Base-by-base conservation (phyloP, 2,797 vertebrate species). In the Leptoclinus maculatus region DNA sequence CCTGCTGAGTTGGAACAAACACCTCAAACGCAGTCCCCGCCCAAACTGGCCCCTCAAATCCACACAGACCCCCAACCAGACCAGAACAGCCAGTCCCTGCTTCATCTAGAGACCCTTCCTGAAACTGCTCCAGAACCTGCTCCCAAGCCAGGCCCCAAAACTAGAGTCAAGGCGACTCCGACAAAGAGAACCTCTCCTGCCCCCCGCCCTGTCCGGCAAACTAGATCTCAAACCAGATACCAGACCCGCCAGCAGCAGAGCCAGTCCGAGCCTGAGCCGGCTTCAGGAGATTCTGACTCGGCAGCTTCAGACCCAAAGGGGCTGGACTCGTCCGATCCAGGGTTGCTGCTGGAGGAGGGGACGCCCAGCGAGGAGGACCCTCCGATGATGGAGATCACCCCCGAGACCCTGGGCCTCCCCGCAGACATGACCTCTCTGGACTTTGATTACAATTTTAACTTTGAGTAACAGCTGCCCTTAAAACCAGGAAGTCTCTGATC, bases 141-240 rank as follows among this genome's bases (percentile, higher is more conserved):
- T 64, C 36, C 71, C 58, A 86, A 88, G 77, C 58, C 71, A 4
- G 13, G 84, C 4, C 84, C 79, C 29, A 90, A 84, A 88, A 78
- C 73, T 14, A 83, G 87, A 81, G 82, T 83, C 38, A 91, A 83
- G 66, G 19, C 36, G 0, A 51, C 74, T 23, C 38, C 53, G 0
- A 59, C 54, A 21, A 88, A 86, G 79, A 91, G 70, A 73, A 80
- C 76, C 0, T 29, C 78, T 16, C 56, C 84, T 32, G 49, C 68
- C 11, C 4, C 83, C 3, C 8, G 58, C 0, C 83, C 89, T 1
- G 64, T 74, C 10, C 86, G 90, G n/a, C 92, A 92, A 75, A 92
- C 93, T 0, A 86, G 93, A 43, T 93, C 91, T 71, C 91, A 92
- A 64, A 94, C 92, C 41, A 83, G 92, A 54, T 92, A 91, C 81